A percentile compares a stretch with the other conserved stretches of the same genome.
These are phyloP conservation scores for Aphelocoma coerulescens DNA, from an alignment of 2,113 vertebrate species.

Conservation along the genomic window DNA sequence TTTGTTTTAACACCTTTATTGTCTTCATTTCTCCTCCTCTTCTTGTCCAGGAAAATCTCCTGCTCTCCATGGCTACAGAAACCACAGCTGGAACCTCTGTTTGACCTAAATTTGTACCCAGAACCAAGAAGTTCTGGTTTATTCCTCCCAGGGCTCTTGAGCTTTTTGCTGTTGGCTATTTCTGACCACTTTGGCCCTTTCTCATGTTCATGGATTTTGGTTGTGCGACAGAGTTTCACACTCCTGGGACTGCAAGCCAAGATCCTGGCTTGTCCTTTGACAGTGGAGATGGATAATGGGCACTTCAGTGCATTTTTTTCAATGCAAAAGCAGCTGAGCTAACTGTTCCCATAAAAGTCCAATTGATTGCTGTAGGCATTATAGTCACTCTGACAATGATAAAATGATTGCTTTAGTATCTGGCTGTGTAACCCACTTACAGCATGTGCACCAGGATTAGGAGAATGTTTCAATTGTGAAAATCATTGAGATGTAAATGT, in stretches of 20 bases:
- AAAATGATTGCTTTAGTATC: slow-evolving; percentile 58
- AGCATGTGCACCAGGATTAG: slow-evolving; percentile 26
- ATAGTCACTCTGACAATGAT: slow-evolving; percentile 63
- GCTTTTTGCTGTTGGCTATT: not conserved
- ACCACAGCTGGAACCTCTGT: not conserved
- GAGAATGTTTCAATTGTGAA: slow-evolving; percentile 42
- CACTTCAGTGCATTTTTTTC: not conserved
- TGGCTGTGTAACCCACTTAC: slow-evolving; percentile 49
- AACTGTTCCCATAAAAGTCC: slow-evolving; percentile 50
- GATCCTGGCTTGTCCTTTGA: not conserved
- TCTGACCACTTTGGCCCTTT: not conserved
- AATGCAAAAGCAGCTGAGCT: slow-evolving; percentile 37
- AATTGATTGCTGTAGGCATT: slow-evolving; percentile 51
- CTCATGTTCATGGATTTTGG: not conserved
- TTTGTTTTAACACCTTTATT: not conserved
- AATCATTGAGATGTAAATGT: slow-evolving; percentile 69
- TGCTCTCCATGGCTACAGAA: not conserved
- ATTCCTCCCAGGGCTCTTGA: not conserved
- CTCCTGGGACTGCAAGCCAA: not conserved
- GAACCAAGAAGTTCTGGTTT: not conserved
- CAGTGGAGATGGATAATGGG: slow-evolving; percentile 18
- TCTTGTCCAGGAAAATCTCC: not conserved
- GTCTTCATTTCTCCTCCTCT: not conserved
- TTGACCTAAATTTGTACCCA: not conserved
- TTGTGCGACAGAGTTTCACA: not conserved